These are phyloP conservation scores for Equus przewalskii DNA, from an alignment of 2,113 vertebrate species.

Conservation along the genomic window DNA sequence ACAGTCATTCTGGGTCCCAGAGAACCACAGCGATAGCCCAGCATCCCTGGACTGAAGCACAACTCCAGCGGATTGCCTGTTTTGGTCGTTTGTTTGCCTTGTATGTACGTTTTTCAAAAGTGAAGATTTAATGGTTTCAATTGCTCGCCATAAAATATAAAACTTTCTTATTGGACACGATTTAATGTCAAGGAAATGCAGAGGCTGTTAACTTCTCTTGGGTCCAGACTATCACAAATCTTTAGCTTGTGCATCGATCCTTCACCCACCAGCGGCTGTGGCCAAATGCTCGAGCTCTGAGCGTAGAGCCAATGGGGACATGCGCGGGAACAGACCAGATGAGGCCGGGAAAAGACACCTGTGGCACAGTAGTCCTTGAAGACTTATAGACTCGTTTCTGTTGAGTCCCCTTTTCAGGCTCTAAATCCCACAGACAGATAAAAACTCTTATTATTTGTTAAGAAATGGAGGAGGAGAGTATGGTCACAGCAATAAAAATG, in stretches of 20 bases:
- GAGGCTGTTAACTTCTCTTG: not conserved
- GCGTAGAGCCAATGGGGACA: fast-evolving
- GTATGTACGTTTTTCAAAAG: not conserved
- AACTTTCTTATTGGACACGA: not conserved
- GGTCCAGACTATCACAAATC: not conserved
- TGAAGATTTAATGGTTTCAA: not conserved
- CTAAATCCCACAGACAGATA: not conserved
- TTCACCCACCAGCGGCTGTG: not conserved
- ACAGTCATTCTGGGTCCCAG: not conserved
- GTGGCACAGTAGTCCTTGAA: fast-evolving
- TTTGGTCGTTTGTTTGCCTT: not conserved
- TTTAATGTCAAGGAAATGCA: not conserved
- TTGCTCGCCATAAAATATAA: not conserved
- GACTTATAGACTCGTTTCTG: fast-evolving
- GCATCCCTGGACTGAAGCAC: fast-evolving
- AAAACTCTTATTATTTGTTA: not conserved
- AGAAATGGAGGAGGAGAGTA: not conserved
- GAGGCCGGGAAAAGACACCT: fast-evolving
- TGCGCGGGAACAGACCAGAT: fast-evolving
- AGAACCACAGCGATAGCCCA: fast-evolving
- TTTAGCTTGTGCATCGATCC: not conserved
- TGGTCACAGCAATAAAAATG: not conserved
- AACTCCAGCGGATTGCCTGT: fast-evolving
- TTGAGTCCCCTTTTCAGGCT: not conserved
- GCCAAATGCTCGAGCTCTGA: fast-evolving